Base-by-base conservation (phyloP, 1,140 invertebrate genomes). In the Sweltsa coloradensis region DNA sequence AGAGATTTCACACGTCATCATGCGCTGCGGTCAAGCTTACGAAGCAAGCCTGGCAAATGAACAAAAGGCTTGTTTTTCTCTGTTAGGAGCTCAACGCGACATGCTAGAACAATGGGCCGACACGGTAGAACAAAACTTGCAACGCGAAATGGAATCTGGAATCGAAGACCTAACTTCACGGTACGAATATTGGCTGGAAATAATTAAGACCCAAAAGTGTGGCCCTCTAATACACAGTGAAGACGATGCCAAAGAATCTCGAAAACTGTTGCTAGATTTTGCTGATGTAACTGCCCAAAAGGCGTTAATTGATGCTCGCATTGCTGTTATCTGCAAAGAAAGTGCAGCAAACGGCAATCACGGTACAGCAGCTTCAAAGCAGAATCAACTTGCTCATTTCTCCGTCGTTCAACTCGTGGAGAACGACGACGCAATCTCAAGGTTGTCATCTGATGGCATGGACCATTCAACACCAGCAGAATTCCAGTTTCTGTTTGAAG, bases 201-300 rank as follows among this genome's bases (percentile, higher is more conserved):
- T 52, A 21, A 50, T 62, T 29, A 57, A 60, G 37, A 21, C 29
- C 21, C 49, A 53, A 34, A 52, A 50, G 9, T 29, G 34, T 13
- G 21, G 29, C 21, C 23, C 37, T n/a, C 27, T 27, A 41, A 47
- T 25, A 49, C 55, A 42, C 40, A 51, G 43, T 34, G 52, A 49
- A 47, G 54, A 60, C 18, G 54, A 47, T 2, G 13, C 19, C 5
- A 21, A 31, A 16, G 47, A 49, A 45, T 47, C 46, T 18, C 25
- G 46, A 41, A 11, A 14, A 21, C 19, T 42, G n/a, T 41, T 49
- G 3, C n/a, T 34, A 31, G 47, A 49, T 58, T 81, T 83, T 57
- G 79, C 81, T 18, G 81, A 85, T 60, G 71, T 85, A 34, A 70
- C 84, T 27, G 81, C 82, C 23, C 81, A 84, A 48, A 85, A 85